Evolutionary conservation across 2,888 invertebrate species (phyloP).

Genomic region (Carabus problematicus): DNA sequence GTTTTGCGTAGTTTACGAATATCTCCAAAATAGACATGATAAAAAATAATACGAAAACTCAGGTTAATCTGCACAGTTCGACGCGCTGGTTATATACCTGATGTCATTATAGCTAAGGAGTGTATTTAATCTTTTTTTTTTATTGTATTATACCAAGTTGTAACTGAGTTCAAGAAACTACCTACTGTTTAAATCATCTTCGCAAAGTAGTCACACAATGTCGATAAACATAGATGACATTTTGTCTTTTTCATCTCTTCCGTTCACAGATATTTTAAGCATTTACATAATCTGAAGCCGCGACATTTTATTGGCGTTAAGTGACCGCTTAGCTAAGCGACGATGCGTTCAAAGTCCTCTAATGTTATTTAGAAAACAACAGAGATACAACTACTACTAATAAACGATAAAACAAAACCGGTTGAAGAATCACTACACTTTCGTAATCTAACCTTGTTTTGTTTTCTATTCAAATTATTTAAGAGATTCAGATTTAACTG

Average conservation of each 20-base stretch:
- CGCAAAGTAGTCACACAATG: too few relatives aligned
- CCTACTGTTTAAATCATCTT: too few relatives aligned
- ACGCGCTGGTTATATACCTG: too few relatives aligned
- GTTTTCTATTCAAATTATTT: conserved; percentile 39
- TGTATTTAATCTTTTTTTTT: too few relatives aligned
- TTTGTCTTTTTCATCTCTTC: conserved; percentile 1
- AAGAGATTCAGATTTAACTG: conserved; percentile 27
- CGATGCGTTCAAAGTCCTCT: background rate
- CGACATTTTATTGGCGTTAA: conserved; percentile 5
- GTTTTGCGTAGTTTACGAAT: too few relatives aligned
- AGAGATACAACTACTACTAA: background rate
- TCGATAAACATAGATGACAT: background rate
- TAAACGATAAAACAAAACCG: conserved; percentile 19
- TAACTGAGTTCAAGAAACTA: too few relatives aligned
- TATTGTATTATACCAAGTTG: too few relatives aligned
- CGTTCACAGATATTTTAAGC: conserved; percentile 15
- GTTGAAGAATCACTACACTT: conserved; percentile 37
- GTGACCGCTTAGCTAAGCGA: background rate
- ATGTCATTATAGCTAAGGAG: too few relatives aligned
- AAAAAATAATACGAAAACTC: too few relatives aligned
- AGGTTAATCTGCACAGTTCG: too few relatives aligned
- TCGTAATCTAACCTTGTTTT: conserved; percentile 34
- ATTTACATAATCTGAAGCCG: conserved; percentile 30
- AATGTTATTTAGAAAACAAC: conserved; percentile 1
- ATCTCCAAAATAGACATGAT: too few relatives aligned